Evolutionary conservation across 2,888 invertebrate genomes (phyloP).

Genomic region (Laothoe populi): DNA sequence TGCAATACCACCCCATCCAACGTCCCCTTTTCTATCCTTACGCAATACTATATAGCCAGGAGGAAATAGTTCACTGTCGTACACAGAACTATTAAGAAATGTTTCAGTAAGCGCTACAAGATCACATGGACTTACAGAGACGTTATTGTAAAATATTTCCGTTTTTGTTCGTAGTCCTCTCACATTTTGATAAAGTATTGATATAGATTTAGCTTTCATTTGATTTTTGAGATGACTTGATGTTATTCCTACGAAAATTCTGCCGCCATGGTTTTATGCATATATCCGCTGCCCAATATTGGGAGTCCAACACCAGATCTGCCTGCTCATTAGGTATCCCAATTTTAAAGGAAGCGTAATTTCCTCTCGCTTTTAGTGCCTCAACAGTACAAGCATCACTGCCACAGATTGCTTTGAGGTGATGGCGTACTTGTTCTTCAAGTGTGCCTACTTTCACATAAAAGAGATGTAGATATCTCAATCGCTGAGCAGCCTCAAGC

Average conservation of each 20-base stretch:
- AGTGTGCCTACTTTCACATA: neutral
- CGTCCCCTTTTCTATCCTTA: neutral
- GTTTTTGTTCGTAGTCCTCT: too few relatives aligned
- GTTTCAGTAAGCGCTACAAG: too few relatives aligned
- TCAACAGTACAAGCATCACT: neutral
- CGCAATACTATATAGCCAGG: neutral
- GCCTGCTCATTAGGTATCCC: neutral
- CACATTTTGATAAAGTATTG: too few relatives aligned
- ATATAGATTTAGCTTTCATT: neutral
- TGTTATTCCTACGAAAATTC: neutral
- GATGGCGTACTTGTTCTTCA: neutral
- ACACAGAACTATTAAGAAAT: too few relatives aligned
- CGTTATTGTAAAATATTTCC: too few relatives aligned
- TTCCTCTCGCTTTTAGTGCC: neutral
- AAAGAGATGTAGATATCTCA: neutral
- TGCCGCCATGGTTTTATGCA: constrained; percentile 2
- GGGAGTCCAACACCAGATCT: neutral
- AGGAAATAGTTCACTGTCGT: neutral
- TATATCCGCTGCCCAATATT: neutral
- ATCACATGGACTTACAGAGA: too few relatives aligned
- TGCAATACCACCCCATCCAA: constrained; percentile 1
- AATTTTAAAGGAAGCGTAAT: neutral
- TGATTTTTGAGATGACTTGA: too few relatives aligned
- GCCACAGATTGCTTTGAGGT: neutral
- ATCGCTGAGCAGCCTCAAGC: neutral